Base-by-base conservation (phyloP, 2,888 invertebrate genomes). In the Volucella zonaria region DNA sequence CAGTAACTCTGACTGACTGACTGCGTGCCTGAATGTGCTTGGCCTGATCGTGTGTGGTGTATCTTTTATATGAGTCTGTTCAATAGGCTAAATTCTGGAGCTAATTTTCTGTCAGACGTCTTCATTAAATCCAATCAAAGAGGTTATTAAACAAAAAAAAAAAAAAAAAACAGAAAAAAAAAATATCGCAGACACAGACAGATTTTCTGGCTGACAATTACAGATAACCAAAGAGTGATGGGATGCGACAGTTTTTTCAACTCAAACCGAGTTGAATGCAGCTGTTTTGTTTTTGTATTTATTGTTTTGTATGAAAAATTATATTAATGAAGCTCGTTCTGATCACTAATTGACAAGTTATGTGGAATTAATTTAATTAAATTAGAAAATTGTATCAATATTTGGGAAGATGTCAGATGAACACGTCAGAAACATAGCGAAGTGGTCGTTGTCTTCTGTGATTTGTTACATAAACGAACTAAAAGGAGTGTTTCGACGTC, bases 51-150 rank as follows among this genome's bases (percentile, higher is more conserved):
- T 51, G 15, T 83, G 23, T 62, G 43, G 61, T 31, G 64, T 62
- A 62, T 61, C 52, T 74, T 61, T 47, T 79, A 11, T 52, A 18
- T 47, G 51, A 62, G 40, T 66, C 31, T 40, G 38, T 64, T 61
- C 42, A 54, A 71, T 80, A 74, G 73, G 40, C 42, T 52, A 62
- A 49, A 68, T 82, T 68, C 62, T 71, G 76, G 15, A 52, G 85
- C 76, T 85, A 85, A 85, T 85, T 73, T 85, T 77, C 62, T 68
- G 81, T 85, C 85, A 76, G 85, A 85, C 85, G 23, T 73, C 85
- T 85, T 85, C 71, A 85, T 85, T 85, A 85, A 81, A 81, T 81
- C 76, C 85, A 85, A 85, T 85, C 85, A 85, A 85, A 51, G 8
- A 14, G 67, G 81, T 85, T 81, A 81, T 85, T 85, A 85, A 85